Conservation (phyloP, 2,113 vertebrate genomes). For the Carettochelys insculpta region DNA sequence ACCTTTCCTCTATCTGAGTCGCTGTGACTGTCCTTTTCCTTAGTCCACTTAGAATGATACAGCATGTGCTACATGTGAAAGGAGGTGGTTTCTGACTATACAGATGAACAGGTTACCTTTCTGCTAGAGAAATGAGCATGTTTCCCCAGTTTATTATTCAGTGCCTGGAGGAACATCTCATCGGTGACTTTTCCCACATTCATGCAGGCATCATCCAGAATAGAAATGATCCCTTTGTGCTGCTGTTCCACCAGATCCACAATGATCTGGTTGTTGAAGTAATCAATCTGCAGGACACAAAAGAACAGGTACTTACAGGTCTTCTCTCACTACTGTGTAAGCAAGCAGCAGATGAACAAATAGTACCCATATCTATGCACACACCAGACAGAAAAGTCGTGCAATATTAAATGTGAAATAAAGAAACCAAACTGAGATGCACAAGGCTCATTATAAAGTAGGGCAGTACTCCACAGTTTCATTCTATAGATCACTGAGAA, state of each 20-base stretch:
- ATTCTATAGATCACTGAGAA: accelerated
- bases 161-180: slow-evolving; percentile 93
- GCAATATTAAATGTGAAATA: neutral
- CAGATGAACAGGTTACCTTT: slow-evolving; percentile 79
- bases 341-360: neutral
- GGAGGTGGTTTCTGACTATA: neutral
- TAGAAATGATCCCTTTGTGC: slow-evolving; percentile 95
- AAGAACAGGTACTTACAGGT: accelerated
- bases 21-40: neutral
- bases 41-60: accelerated
- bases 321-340: neutral
- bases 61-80: neutral
- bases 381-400: neutral
- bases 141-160: slow-evolving; percentile 91
- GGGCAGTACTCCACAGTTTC: neutral
- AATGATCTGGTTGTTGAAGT: slow-evolving; percentile 98
- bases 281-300: slow-evolving; percentile 87
- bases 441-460: accelerated
- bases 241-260: slow-evolving; percentile 97
- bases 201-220: slow-evolving; percentile 96
- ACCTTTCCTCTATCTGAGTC: accelerated
- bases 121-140: slow-evolving; percentile 96
- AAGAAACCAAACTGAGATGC: neutral
- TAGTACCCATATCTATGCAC: accelerated
- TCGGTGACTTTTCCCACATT: slow-evolving; percentile 97